Evolutionary conservation across 2,888 invertebrate genomes (phyloP).

Genomic region (Thymelicus lineola): DNA sequence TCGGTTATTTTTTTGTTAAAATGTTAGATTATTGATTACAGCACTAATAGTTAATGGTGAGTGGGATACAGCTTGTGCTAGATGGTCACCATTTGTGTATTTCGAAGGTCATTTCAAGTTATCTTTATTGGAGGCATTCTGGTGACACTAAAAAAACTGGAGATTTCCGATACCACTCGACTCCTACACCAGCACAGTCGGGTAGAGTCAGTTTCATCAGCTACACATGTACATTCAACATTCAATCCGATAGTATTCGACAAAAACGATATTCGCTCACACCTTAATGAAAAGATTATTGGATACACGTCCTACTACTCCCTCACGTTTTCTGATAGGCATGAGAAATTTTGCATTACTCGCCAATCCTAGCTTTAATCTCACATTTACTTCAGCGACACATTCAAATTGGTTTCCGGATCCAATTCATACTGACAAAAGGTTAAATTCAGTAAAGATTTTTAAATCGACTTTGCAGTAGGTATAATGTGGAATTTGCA

Average conservation of each 20-base stretch:
- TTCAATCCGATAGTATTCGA: neutral
- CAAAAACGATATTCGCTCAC: neutral
- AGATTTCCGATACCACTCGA: no score
- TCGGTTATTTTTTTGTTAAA: no score
- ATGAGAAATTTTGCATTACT: slow-evolving; percentile 16
- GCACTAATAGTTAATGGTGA: no score
- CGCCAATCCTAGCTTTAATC: slow-evolving; percentile 28
- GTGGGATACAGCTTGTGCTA: no score
- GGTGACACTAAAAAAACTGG: no score
- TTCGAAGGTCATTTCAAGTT: no score
- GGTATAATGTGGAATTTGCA: neutral
- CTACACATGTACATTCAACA: no score
- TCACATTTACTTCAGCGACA: slow-evolving; percentile 24
- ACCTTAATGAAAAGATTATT: neutral
- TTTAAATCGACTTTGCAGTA: neutral
- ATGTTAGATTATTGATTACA: no score
- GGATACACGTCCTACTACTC: neutral
- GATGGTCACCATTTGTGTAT: no score
- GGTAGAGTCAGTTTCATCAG: no score
- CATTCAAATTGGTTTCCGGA: slow-evolving; percentile 27
- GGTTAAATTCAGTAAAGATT: slow-evolving; percentile 29
- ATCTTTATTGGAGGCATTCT: no score
- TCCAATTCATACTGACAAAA: slow-evolving; percentile 31
- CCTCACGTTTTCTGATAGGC: neutral
- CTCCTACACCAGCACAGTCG: no score